Percentiles rank a stretch among this genome's conserved stretches.
phyloP scores from a whole-genome alignment of 2,888 invertebrate genomes.

The Troides aeacus region DNA sequence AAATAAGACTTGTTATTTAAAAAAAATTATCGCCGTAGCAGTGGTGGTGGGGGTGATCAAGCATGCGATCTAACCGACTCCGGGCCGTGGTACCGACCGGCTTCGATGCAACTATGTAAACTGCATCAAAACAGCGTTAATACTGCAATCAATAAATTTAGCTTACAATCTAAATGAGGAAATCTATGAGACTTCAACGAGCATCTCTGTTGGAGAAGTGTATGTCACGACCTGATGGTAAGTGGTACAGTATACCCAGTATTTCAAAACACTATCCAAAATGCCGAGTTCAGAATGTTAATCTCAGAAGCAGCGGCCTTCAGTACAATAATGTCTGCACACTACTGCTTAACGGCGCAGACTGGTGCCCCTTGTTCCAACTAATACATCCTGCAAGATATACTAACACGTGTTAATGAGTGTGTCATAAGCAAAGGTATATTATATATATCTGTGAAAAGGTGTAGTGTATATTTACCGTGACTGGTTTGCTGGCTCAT shows the following conservation, averaged over 20 bases:
- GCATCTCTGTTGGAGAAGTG: too few species aligned
- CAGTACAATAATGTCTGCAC: neutral
- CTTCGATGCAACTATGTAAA: neutral
- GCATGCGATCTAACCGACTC: neutral
- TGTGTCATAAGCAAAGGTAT: neutral
- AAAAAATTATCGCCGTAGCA: neutral
- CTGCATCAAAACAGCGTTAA: neutral
- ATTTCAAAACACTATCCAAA: too few species aligned
- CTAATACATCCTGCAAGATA: neutral
- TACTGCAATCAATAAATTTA: neutral
- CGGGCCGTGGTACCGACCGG: neutral
- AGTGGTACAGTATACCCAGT: too few species aligned
- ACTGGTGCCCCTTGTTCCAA: neutral
- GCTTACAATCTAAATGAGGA: too few species aligned
- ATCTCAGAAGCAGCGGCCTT: neutral
- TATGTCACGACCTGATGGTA: too few species aligned
- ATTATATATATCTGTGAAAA: neutral
- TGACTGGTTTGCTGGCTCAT: slow-evolving; percentile 57
- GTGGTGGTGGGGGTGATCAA: neutral
- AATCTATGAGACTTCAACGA: too few species aligned
- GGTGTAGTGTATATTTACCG: slow-evolving; percentile 40
- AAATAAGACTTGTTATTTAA: neutral
- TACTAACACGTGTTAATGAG: neutral
- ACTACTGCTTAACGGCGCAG: neutral
- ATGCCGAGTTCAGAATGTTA: too few species aligned